A percentile compares a stretch with the other conserved stretches of the same genome.
These are phyloP conservation scores for Columba janthina DNA, from an alignment of 2,113 vertebrate genomes.

Conservation along the genomic window DNA sequence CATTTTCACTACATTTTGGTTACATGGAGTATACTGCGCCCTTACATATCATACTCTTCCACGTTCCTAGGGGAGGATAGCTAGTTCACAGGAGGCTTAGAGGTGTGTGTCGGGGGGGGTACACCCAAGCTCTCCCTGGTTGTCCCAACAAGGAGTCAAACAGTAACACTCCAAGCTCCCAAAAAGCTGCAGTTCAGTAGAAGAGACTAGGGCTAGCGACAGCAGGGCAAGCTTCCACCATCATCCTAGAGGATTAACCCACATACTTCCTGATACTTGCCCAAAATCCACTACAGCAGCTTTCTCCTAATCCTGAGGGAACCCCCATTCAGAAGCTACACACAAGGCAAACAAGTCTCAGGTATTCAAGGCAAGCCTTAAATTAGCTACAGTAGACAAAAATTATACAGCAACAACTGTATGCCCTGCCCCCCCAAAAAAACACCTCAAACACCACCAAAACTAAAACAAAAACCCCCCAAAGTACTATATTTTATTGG, in stretches of 20 bases:
- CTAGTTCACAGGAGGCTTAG: neutral
- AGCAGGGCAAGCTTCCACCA: neutral
- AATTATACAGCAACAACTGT: neutral
- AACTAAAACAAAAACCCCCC: neutral
- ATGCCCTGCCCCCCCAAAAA: accelerated
- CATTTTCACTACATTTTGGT: neutral
- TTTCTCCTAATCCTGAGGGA: neutral
- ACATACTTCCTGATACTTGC: neutral
- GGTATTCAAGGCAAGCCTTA: neutral
- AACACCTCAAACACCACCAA: neutral
- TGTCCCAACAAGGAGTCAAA: neutral
- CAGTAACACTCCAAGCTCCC: neutral
- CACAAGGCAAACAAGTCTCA: neutral
- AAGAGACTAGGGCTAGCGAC: neutral
- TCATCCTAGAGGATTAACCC: neutral
- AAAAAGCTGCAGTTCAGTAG: neutral
- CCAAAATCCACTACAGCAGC: neutral
- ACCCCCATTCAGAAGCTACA: neutral
- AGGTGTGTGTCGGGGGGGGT: accelerated
- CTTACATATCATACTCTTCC: neutral
- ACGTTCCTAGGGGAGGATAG: neutral
- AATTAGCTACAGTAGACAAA: neutral
- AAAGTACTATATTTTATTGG: neutral
- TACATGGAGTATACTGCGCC: neutral
- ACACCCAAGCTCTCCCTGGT: neutral